Evolutionary conservation across 2,797 vertebrate species (phyloP).

Genomic region (Cryptoprocta ferox): DNA sequence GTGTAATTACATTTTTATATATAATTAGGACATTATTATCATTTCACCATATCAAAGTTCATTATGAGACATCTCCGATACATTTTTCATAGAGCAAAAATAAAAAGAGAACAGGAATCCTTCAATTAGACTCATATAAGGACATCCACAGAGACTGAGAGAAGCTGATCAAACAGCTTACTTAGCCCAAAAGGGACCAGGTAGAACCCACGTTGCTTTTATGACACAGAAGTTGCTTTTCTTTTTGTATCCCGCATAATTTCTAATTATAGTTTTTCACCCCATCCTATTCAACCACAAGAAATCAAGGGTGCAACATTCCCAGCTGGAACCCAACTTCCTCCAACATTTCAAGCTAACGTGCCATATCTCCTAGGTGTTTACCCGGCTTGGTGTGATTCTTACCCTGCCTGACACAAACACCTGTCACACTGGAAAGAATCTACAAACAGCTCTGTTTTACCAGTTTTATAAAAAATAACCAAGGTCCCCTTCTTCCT

Average conservation of each 20-base stretch:
- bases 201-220: constrained; percentile 86
- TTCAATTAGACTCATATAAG: constrained; percentile 91
- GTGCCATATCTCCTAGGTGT: background rate
- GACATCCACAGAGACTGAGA: constrained; percentile 89
- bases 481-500: background rate
- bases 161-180: constrained; percentile 90
- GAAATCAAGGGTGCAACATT: constrained; percentile 66
- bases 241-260: constrained; percentile 77
- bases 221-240: constrained; percentile 84
- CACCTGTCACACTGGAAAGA: background rate
- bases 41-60: constrained; percentile 92
- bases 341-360: background rate
- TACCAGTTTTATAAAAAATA: background rate
- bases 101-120: constrained; percentile 90
- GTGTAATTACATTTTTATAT: constrained; percentile 92
- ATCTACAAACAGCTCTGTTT: background rate
- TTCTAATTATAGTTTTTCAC: constrained; percentile 86
- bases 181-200: constrained; percentile 90
- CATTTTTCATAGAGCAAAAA: constrained; percentile 91
- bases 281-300: constrained; percentile 54
- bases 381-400: background rate
- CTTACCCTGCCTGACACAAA: background rate
- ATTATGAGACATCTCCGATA: constrained; percentile 91
- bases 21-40: constrained; percentile 93
- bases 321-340: constrained; percentile 37